These are phyloP conservation scores for Irena cyanogastra DNA, from an alignment of 2,113 vertebrate genomes.

Conservation along the genomic window DNA sequence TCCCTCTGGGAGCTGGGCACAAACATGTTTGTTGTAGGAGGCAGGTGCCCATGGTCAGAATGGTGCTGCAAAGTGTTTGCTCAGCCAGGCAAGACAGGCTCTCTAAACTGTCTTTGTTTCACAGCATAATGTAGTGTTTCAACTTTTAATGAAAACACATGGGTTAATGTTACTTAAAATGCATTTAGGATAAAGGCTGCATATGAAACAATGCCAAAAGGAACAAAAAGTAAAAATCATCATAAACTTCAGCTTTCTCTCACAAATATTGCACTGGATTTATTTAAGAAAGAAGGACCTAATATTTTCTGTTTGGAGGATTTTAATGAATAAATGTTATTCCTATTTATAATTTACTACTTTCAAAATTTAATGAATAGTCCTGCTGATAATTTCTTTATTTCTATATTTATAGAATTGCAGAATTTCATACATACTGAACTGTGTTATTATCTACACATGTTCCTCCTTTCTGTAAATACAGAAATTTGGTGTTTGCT, in stretches of 20 bases:
- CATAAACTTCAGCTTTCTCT: neutral
- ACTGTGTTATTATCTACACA: constrained; percentile 53
- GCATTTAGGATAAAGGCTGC: constrained; percentile 17
- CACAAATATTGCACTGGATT: neutral
- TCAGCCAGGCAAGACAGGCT: neutral
- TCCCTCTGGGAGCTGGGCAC: neutral
- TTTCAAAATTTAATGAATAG: constrained; percentile 60
- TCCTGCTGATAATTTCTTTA: constrained; percentile 59
- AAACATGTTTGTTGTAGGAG: neutral
- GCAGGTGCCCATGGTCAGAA: neutral
- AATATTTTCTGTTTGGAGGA: constrained; percentile 7
- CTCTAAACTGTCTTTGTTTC: neutral
- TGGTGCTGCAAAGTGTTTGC: neutral
- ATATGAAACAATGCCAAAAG: neutral
- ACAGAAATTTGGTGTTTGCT: constrained; percentile 72
- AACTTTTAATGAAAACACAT: neutral
- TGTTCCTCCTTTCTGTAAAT: constrained; percentile 62
- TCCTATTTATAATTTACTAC: constrained; percentile 53
- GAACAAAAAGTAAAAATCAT: neutral
- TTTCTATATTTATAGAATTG: constrained; percentile 65
- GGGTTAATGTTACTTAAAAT: constrained; percentile 21
- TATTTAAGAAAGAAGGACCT: neutral
- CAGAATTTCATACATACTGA: constrained; percentile 47
- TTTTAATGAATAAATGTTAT: constrained; percentile 52
- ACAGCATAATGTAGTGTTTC: neutral